Conservation (phyloP, 2,113 vertebrate species). For the Elephantulus edwardii region DNA sequence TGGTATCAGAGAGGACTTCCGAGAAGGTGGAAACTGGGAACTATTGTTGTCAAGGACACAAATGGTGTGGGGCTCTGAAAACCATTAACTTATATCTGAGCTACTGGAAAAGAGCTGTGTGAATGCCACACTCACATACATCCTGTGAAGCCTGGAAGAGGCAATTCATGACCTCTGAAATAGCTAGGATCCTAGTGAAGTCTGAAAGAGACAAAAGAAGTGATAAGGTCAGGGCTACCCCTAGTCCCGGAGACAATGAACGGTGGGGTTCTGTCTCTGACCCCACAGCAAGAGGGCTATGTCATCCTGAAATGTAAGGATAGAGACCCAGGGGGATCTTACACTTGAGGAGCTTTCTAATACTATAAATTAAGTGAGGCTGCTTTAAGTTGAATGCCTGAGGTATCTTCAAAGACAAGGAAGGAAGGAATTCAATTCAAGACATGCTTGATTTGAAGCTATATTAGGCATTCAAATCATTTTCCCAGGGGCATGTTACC, state of each 20-base stretch:
- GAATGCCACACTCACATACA: accelerated
- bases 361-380: accelerated
- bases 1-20: neutral
- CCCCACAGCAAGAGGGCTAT: accelerated
- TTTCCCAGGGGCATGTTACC: no score
- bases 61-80: neutral
- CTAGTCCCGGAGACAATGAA: no score
- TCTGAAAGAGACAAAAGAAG: neutral
- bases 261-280: neutral
- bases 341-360: neutral
- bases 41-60: neutral
- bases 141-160: accelerated
- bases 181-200: accelerated
- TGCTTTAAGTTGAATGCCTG: neutral
- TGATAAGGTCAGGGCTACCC: neutral
- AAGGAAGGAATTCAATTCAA: accelerated
- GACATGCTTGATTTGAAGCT: neutral
- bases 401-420: neutral
- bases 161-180: neutral
- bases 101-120: accelerated
- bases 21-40: neutral
- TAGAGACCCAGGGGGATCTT: accelerated
- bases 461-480: no score
- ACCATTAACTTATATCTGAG: neutral
- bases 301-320: neutral